Conservation (phyloP, 2,113 vertebrate genomes). For the Talpa occidentalis region DNA sequence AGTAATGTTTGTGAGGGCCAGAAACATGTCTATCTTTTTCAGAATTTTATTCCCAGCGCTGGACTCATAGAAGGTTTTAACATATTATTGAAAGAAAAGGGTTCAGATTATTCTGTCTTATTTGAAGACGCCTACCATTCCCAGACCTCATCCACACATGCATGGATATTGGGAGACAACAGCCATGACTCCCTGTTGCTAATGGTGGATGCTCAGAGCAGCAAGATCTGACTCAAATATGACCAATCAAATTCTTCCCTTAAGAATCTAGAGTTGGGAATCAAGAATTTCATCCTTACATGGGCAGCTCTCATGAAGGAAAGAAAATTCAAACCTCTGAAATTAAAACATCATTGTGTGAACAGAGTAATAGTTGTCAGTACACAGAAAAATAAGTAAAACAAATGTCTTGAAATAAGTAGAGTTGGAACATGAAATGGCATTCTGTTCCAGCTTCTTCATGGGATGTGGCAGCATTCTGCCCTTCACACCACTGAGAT, state of each 20-base stretch:
- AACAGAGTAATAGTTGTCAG: background rate
- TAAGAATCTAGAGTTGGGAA: background rate
- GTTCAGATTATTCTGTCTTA: background rate
- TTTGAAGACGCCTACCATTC: background rate
- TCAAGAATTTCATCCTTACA: background rate
- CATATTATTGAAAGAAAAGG: constrained; percentile 7
- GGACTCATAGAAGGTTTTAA: background rate
- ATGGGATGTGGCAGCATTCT: too few species aligned
- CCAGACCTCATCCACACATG: background rate
- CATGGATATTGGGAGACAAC: background rate
- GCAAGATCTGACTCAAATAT: background rate
- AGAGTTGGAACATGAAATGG: background rate
- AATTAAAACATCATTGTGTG: background rate
- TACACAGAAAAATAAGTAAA: background rate
- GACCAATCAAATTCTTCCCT: background rate
- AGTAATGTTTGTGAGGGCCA: background rate
- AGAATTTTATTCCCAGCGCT: background rate
- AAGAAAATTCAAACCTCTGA: background rate
- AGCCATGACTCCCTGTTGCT: background rate
- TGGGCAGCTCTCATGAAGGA: background rate
- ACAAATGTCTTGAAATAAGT: background rate
- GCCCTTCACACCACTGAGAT: background rate
- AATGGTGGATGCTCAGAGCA: background rate
- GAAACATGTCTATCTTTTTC: background rate
- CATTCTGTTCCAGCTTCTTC: background rate